phyloP scores from a whole-genome alignment of 2,888 invertebrate species.

The Ptychoptera contaminata region DNA sequence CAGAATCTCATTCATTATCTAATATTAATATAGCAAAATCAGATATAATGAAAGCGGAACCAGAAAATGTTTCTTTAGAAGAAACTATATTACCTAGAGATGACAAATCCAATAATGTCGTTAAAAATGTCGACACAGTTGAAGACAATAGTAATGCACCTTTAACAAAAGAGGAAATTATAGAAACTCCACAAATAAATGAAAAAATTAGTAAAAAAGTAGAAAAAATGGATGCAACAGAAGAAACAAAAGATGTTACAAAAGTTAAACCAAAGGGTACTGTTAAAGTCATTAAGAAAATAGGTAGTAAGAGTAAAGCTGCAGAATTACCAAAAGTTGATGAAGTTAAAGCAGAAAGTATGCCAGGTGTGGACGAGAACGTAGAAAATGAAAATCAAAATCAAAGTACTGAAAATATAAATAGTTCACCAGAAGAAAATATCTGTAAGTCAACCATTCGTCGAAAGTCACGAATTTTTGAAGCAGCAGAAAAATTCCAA shows the following conservation, averaged over 20 bases:
- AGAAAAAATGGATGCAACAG: slow-evolving; percentile 10
- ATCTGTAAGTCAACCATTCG: slow-evolving; percentile 37
- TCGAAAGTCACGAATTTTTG: slow-evolving; percentile 49
- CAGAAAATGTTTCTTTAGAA: slow-evolving; percentile 4
- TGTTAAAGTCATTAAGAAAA: slow-evolving; percentile 29
- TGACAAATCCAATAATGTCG: slow-evolving; percentile 14
- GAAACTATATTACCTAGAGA: not conserved
- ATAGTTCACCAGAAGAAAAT: slow-evolving; percentile 28
- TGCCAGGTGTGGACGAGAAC: slow-evolving; percentile 1
- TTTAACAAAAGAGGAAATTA: not conserved
- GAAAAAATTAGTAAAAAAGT: too few species aligned
- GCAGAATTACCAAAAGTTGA: slow-evolving; percentile 15
- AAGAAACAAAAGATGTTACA: slow-evolving; percentile 19
- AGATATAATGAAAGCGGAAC: slow-evolving; percentile 14
- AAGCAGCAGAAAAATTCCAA: slow-evolving; percentile 54
- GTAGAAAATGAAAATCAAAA: slow-evolving; percentile 14
- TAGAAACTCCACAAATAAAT: slow-evolving; percentile 4
- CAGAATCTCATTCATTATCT: slow-evolving; percentile 12
- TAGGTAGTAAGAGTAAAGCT: slow-evolving; percentile 30
- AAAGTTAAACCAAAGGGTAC: slow-evolving; percentile 23
- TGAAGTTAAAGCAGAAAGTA: slow-evolving; percentile 1
- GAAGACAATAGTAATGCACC: slow-evolving; percentile 25
- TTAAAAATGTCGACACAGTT: slow-evolving; percentile 19
- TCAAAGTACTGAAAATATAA: slow-evolving; percentile 20
- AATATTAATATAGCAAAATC: slow-evolving; percentile 9